These are phyloP conservation scores for Rhimphoctona megacephalus DNA, from an alignment of 2,888 invertebrate species.

Conservation along the genomic window DNA sequence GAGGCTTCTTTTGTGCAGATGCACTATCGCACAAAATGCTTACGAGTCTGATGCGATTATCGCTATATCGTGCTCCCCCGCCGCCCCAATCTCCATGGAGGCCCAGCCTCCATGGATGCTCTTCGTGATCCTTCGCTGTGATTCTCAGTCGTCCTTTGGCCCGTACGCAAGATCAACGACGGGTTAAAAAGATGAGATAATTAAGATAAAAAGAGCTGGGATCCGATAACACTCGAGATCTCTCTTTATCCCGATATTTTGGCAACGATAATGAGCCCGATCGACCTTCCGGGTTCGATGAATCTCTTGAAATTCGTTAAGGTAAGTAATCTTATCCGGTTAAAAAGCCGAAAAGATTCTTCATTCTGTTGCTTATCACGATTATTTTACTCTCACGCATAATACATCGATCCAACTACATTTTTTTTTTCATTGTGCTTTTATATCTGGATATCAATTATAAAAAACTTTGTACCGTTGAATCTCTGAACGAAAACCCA, in stretches of 20 bases:
- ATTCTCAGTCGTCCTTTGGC: slow-evolving; percentile 34
- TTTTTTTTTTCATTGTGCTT: background rate
- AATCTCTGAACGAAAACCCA: background rate
- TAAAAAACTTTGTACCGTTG: background rate
- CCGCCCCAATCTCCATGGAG: background rate
- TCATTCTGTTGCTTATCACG: background rate
- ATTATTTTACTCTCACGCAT: background rate
- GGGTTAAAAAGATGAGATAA: slow-evolving; percentile 49
- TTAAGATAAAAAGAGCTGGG: slow-evolving; percentile 58
- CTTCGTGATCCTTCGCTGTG: slow-evolving; percentile 22
- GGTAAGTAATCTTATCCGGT: background rate
- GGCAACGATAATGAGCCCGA: slow-evolving; percentile 37
- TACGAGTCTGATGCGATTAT: slow-evolving; percentile 56
- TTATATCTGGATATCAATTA: background rate
- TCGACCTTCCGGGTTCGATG: slow-evolving; percentile 58
- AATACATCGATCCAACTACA: background rate
- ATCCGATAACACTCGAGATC: slow-evolving; percentile 33
- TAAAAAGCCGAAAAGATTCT: slow-evolving; percentile 1
- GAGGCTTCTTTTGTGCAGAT: slow-evolving; percentile 39
- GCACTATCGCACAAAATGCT: slow-evolving; percentile 47
- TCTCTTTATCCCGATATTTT: slow-evolving; percentile 50
- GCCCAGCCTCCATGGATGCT: background rate
- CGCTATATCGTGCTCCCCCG: slow-evolving; percentile 35
- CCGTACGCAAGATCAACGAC: background rate
- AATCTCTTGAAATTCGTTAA: slow-evolving; percentile 37